These are phyloP conservation scores for Saccopteryx bilineata DNA, from an alignment of 2,113 vertebrate genomes.

Conservation along the genomic window DNA sequence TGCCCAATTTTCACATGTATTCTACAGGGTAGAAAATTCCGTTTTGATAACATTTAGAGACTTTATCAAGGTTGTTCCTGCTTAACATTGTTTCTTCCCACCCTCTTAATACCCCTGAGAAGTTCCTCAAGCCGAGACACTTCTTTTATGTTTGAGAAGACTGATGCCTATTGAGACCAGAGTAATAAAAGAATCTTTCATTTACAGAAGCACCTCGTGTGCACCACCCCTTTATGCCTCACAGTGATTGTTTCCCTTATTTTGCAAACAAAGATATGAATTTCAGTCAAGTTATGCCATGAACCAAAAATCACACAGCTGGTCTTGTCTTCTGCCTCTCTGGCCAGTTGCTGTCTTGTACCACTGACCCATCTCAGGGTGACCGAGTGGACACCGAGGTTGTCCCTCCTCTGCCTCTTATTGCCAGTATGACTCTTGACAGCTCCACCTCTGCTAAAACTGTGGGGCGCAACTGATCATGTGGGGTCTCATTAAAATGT, in stretches of 20 bases:
- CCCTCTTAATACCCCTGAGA: neutral
- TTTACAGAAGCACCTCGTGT: neutral
- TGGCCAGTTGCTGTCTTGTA: neutral
- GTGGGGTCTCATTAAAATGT: neutral
- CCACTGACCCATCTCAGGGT: neutral
- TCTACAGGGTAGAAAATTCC: neutral
- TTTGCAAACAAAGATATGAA: neutral
- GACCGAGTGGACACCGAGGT: neutral
- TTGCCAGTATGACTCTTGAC: neutral
- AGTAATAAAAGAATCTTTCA: neutral
- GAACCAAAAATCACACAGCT: neutral
- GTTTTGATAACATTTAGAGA: neutral
- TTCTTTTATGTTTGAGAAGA: neutral
- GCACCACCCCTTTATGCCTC: neutral
- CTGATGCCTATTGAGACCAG: neutral
- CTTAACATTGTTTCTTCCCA: neutral
- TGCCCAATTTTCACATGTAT: accelerated
- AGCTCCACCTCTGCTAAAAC: neutral
- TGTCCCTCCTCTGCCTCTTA: neutral
- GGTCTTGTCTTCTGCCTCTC: neutral
- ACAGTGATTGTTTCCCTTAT: neutral
- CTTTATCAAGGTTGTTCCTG: neutral
- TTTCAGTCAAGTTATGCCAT: neutral
- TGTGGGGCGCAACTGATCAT: neutral
- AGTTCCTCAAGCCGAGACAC: neutral